A percentile compares a stretch with the other conserved stretches of the same genome.
These are phyloP conservation scores for Caenorhabditis tropicalis DNA, from an alignment of 1,140 invertebrate species.

Conservation along the genomic window DNA sequence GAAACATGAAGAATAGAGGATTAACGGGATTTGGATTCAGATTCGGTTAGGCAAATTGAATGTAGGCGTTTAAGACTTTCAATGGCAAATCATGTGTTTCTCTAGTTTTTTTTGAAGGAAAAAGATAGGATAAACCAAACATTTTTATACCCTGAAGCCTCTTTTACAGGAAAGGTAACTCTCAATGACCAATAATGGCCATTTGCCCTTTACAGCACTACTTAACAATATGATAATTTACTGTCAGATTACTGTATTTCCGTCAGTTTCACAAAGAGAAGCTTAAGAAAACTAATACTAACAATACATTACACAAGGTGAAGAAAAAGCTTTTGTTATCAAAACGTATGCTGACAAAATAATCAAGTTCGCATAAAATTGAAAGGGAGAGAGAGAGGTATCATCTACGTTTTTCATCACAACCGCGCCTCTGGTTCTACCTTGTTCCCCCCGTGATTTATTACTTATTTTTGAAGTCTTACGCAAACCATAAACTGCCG, in stretches of 20 bases:
- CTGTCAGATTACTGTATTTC: no score
- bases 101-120: not conserved
- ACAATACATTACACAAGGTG: slow-evolving; percentile 11
- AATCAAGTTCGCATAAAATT: slow-evolving; percentile 35
- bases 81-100: not conserved
- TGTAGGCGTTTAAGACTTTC: not conserved
- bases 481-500: not conserved
- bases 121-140: no score
- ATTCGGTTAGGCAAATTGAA: not conserved
- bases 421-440: not conserved
- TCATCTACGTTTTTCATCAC: not conserved
- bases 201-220: no score
- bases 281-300: not conserved
- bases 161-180: no score
- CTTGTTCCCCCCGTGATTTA: not conserved
- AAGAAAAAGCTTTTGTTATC: slow-evolving; percentile 20
- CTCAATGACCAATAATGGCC: no score
- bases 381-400: not conserved
- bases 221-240: no score
- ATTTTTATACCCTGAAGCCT: no score
- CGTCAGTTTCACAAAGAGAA: not conserved
- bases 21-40: slow-evolving; percentile 24
- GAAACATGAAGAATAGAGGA: not conserved
- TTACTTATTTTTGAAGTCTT: not conserved
- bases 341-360: not conserved